Percentiles rank a stretch among this genome's conserved stretches.
Conservation (phyloP, 1,140 invertebrate species). For the Fopius arisanus region DNA sequence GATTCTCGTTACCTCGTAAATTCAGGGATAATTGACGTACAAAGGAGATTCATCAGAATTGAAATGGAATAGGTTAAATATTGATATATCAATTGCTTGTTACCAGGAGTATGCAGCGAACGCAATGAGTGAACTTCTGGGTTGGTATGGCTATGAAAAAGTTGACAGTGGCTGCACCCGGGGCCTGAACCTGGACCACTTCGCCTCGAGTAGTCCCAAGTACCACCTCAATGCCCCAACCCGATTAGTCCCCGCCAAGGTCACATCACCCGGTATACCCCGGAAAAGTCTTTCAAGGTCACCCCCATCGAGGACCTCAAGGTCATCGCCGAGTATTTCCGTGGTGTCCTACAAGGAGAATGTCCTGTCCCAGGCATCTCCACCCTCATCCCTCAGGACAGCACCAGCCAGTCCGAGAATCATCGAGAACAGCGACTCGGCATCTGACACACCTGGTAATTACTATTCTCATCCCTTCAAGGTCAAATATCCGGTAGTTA, state of each 20-base stretch:
- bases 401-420: conserved; percentile 42
- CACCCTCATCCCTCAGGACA: conserved; percentile 41
- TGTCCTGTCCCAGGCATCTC: conserved; percentile 31
- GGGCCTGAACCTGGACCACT: conserved; percentile 54
- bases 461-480: background rate
- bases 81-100: no score
- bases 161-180: conserved; percentile 66
- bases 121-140: conserved; percentile 88
- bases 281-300: conserved; percentile 33
- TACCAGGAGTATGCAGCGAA: conserved; percentile 87
- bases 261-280: background rate
- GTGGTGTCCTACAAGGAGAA: conserved; percentile 37
- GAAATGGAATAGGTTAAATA: background rate
- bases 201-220: conserved; percentile 37
- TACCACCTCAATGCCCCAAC: conserved; percentile 36
- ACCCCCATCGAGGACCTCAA: conserved; percentile 40
- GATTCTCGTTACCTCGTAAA: background rate
- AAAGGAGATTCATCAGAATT: background rate
- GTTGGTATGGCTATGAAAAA: conserved; percentile 88
- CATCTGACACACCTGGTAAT: conserved; percentile 48
- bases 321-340: conserved; percentile 35
- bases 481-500: no score
- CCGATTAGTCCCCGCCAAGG: background rate
- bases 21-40: background rate
- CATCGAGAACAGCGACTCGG: conserved; percentile 46